Evolutionary conservation across 2,888 invertebrate species (phyloP), one percentile per base, ranked within the genome.

Genomic region (Branchinecta sandiegonensis): DNA sequence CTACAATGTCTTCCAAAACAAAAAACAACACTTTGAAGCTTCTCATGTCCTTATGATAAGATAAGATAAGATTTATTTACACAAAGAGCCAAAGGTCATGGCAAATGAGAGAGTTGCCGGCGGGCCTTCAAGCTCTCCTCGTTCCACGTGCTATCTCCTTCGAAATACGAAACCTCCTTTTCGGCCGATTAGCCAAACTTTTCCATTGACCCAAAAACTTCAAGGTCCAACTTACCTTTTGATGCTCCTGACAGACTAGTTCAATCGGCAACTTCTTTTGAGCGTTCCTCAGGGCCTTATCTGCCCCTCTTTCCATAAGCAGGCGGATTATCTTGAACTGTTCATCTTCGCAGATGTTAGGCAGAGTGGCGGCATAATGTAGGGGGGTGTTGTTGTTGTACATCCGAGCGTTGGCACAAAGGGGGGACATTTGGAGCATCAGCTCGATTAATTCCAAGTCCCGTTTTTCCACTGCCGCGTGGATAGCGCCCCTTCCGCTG

Each of bases 241-340:
- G 48, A 13, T 65, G 47, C 46, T 69, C 69, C 48, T 68, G 67
- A 23, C 48, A 65, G 17, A 69, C 69, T 13, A 69, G 67, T 69
- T 69, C 69, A 65, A 69, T 69, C 12, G 69, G 69, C 65, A 69
- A 68, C 50, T 69, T 69, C 23, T 69, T 69, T 46, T 65, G 65
- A n/a, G 65, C 63, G 66, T 69, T 69, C 46, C 69, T 63, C 17
- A 67, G 47, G 12, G 65, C 65, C 56, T 69, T 69, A 47, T 69
- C 69, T n/a, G 69, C 69, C 12, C 69, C 69, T 48, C 65, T 48
- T 50, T 68, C 65, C 17, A 69, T 48, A 37, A 69, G 50, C 23
- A 69, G 46, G 11, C 65, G 48, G 50, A 69, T 65, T 48, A 69
- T 23, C 12, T 37, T 47, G 65, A 69, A 48, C 65, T 69, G 69